phyloP scores from a whole-genome alignment of 2,113 vertebrate species.

The Oryzias celebensis region DNA sequence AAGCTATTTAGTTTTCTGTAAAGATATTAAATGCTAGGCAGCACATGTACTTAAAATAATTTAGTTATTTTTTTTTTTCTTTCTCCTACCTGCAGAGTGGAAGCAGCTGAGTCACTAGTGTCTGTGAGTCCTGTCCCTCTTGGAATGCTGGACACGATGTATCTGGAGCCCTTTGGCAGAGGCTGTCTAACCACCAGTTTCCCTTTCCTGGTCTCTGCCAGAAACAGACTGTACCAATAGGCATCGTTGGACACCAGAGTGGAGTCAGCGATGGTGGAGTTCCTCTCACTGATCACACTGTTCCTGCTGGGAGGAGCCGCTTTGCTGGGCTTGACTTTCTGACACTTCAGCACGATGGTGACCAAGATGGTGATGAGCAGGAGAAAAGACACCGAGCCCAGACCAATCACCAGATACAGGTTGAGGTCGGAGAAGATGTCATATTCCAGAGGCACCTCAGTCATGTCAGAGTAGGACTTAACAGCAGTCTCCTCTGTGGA shows the following conservation, averaged over 20 bases:
- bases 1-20: no score
- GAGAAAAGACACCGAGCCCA: slow-evolving; percentile 79
- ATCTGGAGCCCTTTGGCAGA: slow-evolving; percentile 67
- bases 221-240: slow-evolving; percentile 75
- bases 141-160: slow-evolving; percentile 70
- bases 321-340: slow-evolving; percentile 59
- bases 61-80: no score
- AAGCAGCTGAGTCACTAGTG: slow-evolving; percentile 36
- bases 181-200: slow-evolving; percentile 73
- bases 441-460: slow-evolving; percentile 77
- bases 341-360: slow-evolving; percentile 72
- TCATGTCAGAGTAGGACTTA: slow-evolving; percentile 82
- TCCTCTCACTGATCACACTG: slow-evolving; percentile 72
- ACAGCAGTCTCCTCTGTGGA: slow-evolving; percentile 83
- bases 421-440: slow-evolving; percentile 73
- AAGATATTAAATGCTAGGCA: no score
- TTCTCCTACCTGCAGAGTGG: slow-evolving; percentile 14
- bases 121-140: slow-evolving; percentile 63
- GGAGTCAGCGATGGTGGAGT: slow-evolving; percentile 70
- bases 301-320: slow-evolving; percentile 63
- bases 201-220: slow-evolving; percentile 72
- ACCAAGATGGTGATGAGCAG: slow-evolving; percentile 70
- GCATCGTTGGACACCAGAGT: slow-evolving; percentile 75
- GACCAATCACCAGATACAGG: slow-evolving; percentile 72
- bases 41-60: no score